Evolutionary conservation across 2,888 invertebrate genomes (phyloP).

Genomic region (Synergus gifuensis): DNA sequence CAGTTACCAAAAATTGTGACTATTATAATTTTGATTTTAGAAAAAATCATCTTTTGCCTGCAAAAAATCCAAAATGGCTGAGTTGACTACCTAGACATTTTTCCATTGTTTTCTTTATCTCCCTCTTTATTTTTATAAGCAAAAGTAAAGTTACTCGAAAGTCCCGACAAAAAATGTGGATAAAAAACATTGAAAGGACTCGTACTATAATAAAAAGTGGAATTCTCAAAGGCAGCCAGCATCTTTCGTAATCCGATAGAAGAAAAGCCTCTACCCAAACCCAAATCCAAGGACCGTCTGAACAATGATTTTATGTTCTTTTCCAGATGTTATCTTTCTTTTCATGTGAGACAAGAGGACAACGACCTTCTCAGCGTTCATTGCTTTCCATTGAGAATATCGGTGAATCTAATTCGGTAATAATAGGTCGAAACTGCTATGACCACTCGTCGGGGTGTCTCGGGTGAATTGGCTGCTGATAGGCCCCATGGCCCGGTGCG

Average conservation of each 20-base stretch:
- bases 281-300: neutral
- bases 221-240: slow-evolving; percentile 1
- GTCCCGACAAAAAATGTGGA: neutral
- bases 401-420: slow-evolving; percentile 34
- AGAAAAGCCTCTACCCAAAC: neutral
- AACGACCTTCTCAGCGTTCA: slow-evolving; percentile 19
- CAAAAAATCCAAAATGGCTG: too few relatives aligned
- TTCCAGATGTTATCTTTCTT: slow-evolving; percentile 14
- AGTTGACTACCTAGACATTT: too few relatives aligned
- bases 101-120: too few relatives aligned
- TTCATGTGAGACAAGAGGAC: slow-evolving; percentile 24
- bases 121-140: neutral
- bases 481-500: slow-evolving; percentile 26
- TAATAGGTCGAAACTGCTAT: slow-evolving; percentile 38
- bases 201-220: neutral
- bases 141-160: neutral
- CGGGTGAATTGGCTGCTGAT: slow-evolving; percentile 33
- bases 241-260: slow-evolving; percentile 11
- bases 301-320: slow-evolving; percentile 15
- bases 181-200: slow-evolving; percentile 1
- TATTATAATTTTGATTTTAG: too few relatives aligned
- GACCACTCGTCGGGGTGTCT: slow-evolving; percentile 33
- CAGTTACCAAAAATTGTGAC: too few relatives aligned
- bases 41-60: too few relatives aligned
- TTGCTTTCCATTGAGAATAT: slow-evolving; percentile 35